Conservation (phyloP, 2,797 vertebrate species). For the Macroramphosus scolopax region DNA sequence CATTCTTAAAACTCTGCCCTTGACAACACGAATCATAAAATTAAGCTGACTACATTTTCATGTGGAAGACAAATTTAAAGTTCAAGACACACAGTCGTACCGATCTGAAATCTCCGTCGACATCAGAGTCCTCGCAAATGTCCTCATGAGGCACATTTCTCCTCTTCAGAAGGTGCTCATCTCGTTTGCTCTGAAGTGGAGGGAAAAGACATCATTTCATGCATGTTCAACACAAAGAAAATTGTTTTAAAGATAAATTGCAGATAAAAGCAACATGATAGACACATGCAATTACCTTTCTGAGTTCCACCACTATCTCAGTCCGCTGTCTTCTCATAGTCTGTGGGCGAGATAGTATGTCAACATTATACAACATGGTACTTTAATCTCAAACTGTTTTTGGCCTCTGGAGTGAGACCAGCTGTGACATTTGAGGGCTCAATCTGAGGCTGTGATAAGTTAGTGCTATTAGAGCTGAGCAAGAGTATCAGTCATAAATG, state of each 20-base stretch:
- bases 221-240: not conserved
- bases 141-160: conserved; percentile 97
- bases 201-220: conserved; percentile 4
- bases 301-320: conserved; percentile 96
- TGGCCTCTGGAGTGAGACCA: not conserved
- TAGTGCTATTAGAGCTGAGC: not conserved
- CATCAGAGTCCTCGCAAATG: conserved; percentile 94
- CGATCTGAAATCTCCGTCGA: conserved; percentile 94
- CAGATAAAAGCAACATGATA: not conserved
- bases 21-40: conserved; percentile 5
- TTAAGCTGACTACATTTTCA: not conserved
- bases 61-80: not conserved
- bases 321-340: conserved; percentile 99
- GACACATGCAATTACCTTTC: conserved; percentile 84
- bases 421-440: not conserved
- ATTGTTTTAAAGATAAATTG: not conserved
- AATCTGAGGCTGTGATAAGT: conserved; percentile 9
- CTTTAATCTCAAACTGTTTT: conserved; percentile 9
- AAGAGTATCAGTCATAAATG: conserved; percentile 11
- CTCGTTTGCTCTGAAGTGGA: conserved; percentile 91
- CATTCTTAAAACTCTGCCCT: not conserved
- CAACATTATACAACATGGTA: conserved; percentile 5
- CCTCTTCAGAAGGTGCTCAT: conserved; percentile 97
- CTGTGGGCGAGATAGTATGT: conserved; percentile 65
- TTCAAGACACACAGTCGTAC: conserved; percentile 70